phyloP scores from a whole-genome alignment of 2,888 invertebrate species.

The Mesorhabditis spiculigera region DNA sequence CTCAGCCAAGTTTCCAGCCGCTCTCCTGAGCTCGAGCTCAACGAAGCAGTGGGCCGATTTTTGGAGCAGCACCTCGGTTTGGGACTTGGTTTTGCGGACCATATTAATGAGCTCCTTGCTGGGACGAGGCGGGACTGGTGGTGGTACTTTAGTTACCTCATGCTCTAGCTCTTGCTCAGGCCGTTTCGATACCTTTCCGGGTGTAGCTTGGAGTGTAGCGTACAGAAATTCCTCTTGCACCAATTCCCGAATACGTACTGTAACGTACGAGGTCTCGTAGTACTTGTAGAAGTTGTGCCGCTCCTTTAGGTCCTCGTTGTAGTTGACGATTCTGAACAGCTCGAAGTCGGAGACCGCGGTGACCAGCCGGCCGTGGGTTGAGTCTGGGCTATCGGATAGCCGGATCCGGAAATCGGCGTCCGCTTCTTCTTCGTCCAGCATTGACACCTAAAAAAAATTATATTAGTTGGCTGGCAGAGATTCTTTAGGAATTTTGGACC shows the following conservation, averaged over 20 bases:
- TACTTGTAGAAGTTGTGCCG: constrained; percentile 31
- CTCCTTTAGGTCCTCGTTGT: constrained; percentile 28
- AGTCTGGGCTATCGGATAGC: constrained; percentile 5
- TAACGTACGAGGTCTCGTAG: constrained; percentile 33
- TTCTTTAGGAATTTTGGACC: no score
- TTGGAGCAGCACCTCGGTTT: neutral
- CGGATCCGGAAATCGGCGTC: neutral
- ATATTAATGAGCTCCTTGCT: constrained; percentile 12
- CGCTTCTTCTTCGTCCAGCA: constrained; percentile 4
- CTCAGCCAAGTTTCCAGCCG: no score
- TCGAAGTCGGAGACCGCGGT: constrained; percentile 16
- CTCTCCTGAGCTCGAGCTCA: neutral
- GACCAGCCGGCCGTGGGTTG: constrained; percentile 11
- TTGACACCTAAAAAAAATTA: neutral
- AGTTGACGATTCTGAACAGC: constrained; percentile 18
- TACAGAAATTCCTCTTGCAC: constrained; percentile 12
- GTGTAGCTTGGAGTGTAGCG: neutral
- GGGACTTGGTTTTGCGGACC: neutral
- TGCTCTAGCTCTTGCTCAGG: constrained; percentile 7
- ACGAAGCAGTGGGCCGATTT: neutral
- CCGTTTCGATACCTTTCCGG: constrained; percentile 9
- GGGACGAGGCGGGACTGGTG: constrained; percentile 11
- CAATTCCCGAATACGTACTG: constrained; percentile 30
- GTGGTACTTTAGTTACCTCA: constrained; percentile 9
- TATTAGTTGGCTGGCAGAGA: no score